Conservation (phyloP, 2,113 vertebrate genomes). For the Camelus dromedarius region DNA sequence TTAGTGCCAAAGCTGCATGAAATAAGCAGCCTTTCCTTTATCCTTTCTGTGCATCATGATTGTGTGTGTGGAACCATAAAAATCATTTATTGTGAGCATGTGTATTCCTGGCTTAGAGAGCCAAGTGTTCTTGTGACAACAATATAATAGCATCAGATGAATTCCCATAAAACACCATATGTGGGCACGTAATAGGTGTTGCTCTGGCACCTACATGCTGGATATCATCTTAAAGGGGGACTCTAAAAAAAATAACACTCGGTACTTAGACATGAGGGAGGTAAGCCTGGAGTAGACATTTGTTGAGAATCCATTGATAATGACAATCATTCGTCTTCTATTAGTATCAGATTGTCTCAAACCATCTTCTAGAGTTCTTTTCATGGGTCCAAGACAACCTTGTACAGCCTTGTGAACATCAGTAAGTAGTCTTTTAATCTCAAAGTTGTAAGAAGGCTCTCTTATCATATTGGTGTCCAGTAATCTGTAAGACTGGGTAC, state of each 20-base stretch:
- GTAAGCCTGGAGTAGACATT: background rate
- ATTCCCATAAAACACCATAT: constrained; percentile 73
- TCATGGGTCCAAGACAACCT: background rate
- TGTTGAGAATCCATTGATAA: background rate
- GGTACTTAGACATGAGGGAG: background rate
- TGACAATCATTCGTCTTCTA: background rate
- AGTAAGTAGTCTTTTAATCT: background rate
- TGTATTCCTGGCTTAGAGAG: constrained; percentile 65
- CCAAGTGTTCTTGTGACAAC: constrained; percentile 72
- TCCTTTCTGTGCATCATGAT: constrained; percentile 60
- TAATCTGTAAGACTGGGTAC: background rate
- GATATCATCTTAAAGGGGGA: constrained; percentile 27
- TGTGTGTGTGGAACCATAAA: constrained; percentile 77
- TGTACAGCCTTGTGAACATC: background rate
- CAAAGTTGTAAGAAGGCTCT: background rate
- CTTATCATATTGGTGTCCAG: background rate
- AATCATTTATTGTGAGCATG: constrained; percentile 77
- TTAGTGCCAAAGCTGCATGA: constrained; percentile 74
- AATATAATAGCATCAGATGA: constrained; percentile 61
- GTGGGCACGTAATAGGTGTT: constrained; percentile 61
- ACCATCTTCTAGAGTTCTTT: background rate
- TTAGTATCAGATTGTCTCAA: background rate
- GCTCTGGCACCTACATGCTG: constrained; percentile 22
- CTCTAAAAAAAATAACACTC: background rate
- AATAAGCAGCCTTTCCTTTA: constrained; percentile 69